Conservation (phyloP, 1,140 invertebrate genomes). For the Orius insidiosus region DNA sequence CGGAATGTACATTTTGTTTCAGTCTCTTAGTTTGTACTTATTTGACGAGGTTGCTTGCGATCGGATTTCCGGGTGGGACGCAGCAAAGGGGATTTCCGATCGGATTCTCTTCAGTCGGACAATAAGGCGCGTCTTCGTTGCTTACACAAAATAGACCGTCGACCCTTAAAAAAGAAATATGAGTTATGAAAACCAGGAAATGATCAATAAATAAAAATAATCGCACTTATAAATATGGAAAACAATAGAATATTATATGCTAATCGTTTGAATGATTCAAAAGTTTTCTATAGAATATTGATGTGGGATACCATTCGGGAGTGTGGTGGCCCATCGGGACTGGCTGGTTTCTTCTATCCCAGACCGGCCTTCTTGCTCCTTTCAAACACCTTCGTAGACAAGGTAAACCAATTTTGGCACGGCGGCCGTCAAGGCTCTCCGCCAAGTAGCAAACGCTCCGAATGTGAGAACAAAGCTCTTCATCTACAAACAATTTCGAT, state of each 20-base stretch:
- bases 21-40: not conserved
- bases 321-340: slow-evolving; percentile 37
- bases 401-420: slow-evolving; percentile 36
- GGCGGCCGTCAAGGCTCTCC: slow-evolving; percentile 36
- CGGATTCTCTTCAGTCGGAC: slow-evolving; percentile 32
- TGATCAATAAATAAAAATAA: not conserved
- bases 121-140: slow-evolving; percentile 42
- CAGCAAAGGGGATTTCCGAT: slow-evolving; percentile 48
- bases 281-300: not conserved
- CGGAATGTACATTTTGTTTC: not conserved
- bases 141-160: slow-evolving; percentile 47
- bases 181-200: not conserved
- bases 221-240: not conserved
- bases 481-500: slow-evolving; percentile 28
- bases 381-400: slow-evolving; percentile 45
- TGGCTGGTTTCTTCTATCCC: slow-evolving; percentile 25
- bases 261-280: not conserved
- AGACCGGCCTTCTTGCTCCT: slow-evolving; percentile 10
- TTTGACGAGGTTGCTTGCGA: slow-evolving; percentile 7
- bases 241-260: not conserved
- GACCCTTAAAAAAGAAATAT: slow-evolving; percentile 26
- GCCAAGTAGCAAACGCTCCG: slow-evolving; percentile 58
- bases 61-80: slow-evolving; percentile 14
- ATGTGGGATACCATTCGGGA: slow-evolving; percentile 28
- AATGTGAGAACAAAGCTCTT: slow-evolving; percentile 52